Conservation (phyloP, 1,140 invertebrate genomes). For the Cataglyphis hispanica region DNA sequence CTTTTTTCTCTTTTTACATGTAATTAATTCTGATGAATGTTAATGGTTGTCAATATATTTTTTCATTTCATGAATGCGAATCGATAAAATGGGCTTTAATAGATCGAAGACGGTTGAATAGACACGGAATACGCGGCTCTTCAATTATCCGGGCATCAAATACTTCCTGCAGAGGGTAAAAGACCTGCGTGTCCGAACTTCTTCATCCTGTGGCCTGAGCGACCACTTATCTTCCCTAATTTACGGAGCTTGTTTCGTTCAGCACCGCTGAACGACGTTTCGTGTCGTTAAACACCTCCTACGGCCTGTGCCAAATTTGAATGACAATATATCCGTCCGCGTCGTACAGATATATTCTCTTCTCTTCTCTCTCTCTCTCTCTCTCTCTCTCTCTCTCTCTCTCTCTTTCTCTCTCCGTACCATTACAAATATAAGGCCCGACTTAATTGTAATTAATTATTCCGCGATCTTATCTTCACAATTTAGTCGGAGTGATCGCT, state of each 20-base stretch:
- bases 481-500: conserved; percentile 10
- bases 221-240: conserved; percentile 70
- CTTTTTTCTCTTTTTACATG: not conserved
- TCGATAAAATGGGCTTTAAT: conserved; percentile 27
- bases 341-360: not conserved
- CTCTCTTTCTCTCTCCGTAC: not conserved
- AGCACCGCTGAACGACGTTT: conserved; percentile 57
- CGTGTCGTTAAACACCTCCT: conserved; percentile 63
- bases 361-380: not conserved
- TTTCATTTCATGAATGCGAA: not conserved
- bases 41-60: not conserved
- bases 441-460: conserved; percentile 50
- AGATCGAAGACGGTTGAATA: conserved; percentile 7
- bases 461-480: conserved; percentile 41
- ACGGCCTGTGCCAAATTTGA: conserved; percentile 47
- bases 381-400: not conserved
- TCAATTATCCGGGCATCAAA: conserved; percentile 59
- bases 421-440: conserved; percentile 1
- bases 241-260: conserved; percentile 64
- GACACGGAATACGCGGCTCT: conserved; percentile 50
- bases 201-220: conserved; percentile 50
- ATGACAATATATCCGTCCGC: conserved; percentile 61
- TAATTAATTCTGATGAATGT: conserved; percentile 1
- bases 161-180: conserved; percentile 61
- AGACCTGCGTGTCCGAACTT: conserved; percentile 64